A percentile compares a stretch with the other conserved stretches of the same genome.
Evolutionary conservation across 1,140 invertebrate genomes (phyloP).

Genomic region (Drosophila lini): DNA sequence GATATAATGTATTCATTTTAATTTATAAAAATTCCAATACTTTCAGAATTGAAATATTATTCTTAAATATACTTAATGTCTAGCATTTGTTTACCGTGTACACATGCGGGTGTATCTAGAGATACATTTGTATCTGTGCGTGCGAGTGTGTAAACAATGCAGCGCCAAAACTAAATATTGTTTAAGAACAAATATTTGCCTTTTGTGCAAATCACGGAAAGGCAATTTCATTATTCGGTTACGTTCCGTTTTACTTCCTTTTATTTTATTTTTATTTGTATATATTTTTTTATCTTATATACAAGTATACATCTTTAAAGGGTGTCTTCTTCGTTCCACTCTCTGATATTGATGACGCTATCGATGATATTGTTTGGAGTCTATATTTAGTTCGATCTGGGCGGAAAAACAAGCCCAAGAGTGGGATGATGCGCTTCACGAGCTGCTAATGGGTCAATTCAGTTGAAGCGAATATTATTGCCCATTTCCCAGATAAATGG

Average conservation of each 20-base stretch:
- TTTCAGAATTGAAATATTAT: not conserved
- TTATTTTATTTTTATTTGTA: constrained; percentile 21
- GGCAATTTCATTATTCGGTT: constrained; percentile 46
- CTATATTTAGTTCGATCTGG: constrained; percentile 66
- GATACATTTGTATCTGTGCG: constrained; percentile 45
- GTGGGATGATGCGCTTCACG: constrained; percentile 75
- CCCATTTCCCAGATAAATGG: constrained; percentile 33
- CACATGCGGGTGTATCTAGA: constrained; percentile 5
- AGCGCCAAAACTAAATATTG: constrained; percentile 80
- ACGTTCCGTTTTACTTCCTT: constrained; percentile 23
- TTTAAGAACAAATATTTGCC: constrained; percentile 81
- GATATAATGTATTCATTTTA: no score
- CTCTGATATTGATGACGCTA: constrained; percentile 65
- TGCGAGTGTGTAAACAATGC: constrained; percentile 71
- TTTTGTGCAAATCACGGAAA: constrained; percentile 67
- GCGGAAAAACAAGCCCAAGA: constrained; percentile 30
- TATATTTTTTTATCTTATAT: not conserved
- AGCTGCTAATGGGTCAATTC: constrained; percentile 81
- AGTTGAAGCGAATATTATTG: constrained; percentile 66
- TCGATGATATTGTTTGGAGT: constrained; percentile 44
- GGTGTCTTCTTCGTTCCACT: constrained; percentile 18
- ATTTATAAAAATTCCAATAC: no score
- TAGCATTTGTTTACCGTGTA: not conserved
- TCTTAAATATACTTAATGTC: not conserved
- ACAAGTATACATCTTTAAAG: not conserved